Conservation (phyloP, 2,797 vertebrate genomes). For the Halcyon badia region DNA sequence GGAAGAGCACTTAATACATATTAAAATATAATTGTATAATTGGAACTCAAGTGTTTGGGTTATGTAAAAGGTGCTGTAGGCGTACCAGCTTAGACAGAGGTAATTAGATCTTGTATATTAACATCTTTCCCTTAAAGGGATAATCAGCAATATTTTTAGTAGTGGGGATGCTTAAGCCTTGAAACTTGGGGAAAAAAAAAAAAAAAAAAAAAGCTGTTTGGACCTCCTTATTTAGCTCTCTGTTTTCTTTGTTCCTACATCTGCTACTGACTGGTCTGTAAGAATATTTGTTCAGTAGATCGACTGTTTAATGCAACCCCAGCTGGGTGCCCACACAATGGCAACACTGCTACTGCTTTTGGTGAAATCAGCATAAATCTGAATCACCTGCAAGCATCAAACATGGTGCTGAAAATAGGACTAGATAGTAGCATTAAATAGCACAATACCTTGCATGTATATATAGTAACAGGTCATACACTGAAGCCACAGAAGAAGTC, state of each 20-base stretch:
- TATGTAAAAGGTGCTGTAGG: slow-evolving; percentile 66
- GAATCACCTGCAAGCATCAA: slow-evolving; percentile 3
- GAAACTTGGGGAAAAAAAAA: background rate
- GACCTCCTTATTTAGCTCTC: background rate
- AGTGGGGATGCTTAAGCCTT: background rate
- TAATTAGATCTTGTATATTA: slow-evolving; percentile 74
- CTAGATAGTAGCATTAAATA: slow-evolving; percentile 24
- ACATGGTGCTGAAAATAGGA: background rate
- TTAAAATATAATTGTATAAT: slow-evolving; percentile 65
- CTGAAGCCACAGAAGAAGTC: background rate
- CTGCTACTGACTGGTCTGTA: background rate
- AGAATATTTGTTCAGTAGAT: background rate
- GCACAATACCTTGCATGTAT: background rate
- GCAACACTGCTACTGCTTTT: background rate
- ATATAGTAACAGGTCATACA: background rate
- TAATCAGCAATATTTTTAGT: slow-evolving; percentile 28
- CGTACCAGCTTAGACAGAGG: slow-evolving; percentile 64
- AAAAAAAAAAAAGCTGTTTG: background rate
- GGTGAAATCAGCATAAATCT: slow-evolving; percentile 32
- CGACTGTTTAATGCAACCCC: background rate
- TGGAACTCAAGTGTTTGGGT: slow-evolving; percentile 59
- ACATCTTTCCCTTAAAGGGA: slow-evolving; percentile 57
- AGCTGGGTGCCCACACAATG: background rate
- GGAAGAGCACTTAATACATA: slow-evolving; percentile 53
- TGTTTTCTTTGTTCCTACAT: background rate